Evolutionary conservation across 2,888 invertebrate genomes (phyloP), one percentile per base, ranked within the genome.

Genomic region (Cantharis rustica): DNA sequence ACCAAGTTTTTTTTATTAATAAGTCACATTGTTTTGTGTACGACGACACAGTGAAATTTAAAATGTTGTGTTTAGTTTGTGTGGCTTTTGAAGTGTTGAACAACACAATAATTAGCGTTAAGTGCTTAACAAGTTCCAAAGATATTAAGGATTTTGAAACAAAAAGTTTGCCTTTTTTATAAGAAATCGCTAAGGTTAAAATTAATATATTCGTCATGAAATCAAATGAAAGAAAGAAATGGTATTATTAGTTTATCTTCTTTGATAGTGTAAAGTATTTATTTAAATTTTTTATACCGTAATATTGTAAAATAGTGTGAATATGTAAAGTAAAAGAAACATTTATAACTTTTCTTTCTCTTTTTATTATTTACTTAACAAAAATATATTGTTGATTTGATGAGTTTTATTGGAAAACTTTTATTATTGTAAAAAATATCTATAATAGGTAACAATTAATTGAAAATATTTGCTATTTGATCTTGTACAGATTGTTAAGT

Each of bases 401-500:
- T 47, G n/a, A 47, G 47, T 47, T 47, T 47, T 47, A 47, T 47
- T n/a, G 47, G 3, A 47, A 47, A 47, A 47, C 47, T 47, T 47
- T 47, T 47, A 47, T 47, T 47, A 47, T n/a, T 47, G 47, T 47
- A 47, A 47, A 47, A 47, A 47, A 47, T 47, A 47, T 47, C 47
- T 47, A 47, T 47, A 47, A 47, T 47, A 47, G 47, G 47, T 47
- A 79, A 81, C 80, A 81, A 81, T 81, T 82, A 81, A 79, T 80
- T 81, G 80, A 79, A 16, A 66, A 20, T 66, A 66, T 23, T 64
- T 64, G 64, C 64, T 64, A 64, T 20, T 16, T 66, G 64, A 66
- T 66, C 17, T 20, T 78, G 78, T 78, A 79, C 80, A 81, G 78
- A 79, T 79, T 79, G 80, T 83, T 83, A 83, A 82, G 82, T 82